Percentiles rank a stretch among this genome's conserved stretches.
phyloP scores from a whole-genome alignment of 2,113 vertebrate genomes.

The Sylvia atricapilla region DNA sequence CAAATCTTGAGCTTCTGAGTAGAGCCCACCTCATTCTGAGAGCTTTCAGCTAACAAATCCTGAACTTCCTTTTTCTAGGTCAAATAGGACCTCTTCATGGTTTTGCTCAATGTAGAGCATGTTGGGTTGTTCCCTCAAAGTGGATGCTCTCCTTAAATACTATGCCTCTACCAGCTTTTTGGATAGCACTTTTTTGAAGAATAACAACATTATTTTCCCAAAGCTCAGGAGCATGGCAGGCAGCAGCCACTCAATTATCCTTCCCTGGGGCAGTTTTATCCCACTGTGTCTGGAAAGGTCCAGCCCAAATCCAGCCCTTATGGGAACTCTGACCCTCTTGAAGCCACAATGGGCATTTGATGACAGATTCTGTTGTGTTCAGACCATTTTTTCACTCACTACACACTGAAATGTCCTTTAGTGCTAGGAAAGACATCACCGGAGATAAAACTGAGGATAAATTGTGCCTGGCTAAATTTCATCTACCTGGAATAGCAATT shows the following conservation, averaged over 20 bases:
- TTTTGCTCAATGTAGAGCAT: background rate
- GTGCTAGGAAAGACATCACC: background rate
- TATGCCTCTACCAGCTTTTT: background rate
- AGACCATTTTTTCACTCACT: background rate
- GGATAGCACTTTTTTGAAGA: background rate
- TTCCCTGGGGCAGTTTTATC: background rate
- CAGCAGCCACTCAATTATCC: background rate
- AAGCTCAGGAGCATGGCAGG: background rate
- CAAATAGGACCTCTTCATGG: background rate
- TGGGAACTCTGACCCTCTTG: background rate
- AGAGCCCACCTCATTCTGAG: background rate
- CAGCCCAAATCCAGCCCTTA: background rate
- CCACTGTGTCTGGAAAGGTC: background rate
- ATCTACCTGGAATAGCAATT: background rate
- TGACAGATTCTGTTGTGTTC: background rate
- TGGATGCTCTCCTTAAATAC: background rate
- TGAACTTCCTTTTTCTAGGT: background rate
- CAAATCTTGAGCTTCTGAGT: background rate
- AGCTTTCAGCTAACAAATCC: background rate
- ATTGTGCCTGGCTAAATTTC: background rate
- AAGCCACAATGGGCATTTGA: accelerated
- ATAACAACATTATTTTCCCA: background rate
- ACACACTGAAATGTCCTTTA: background rate
- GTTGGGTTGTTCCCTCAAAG: background rate
- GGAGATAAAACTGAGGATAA: background rate